These are phyloP conservation scores for Trilocha varians DNA, from an alignment of 2,888 invertebrate genomes.

Conservation along the genomic window DNA sequence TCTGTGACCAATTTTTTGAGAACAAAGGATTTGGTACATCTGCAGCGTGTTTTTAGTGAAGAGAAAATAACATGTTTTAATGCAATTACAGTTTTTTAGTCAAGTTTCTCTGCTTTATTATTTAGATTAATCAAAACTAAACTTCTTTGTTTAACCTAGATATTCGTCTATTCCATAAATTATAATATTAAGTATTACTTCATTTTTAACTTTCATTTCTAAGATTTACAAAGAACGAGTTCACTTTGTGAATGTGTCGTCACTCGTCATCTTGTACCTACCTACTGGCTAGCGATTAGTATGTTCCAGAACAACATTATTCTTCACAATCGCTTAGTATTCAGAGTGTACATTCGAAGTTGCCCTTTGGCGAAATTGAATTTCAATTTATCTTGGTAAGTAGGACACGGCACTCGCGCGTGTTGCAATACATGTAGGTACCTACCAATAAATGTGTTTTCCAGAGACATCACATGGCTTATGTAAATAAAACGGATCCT, in stretches of 20 bases:
- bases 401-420: constrained; percentile 47
- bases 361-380: constrained; percentile 67
- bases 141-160: no score
- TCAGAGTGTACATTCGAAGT: constrained; percentile 35
- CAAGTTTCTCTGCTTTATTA: no score
- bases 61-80: no score
- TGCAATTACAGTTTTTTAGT: no score
- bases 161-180: background rate
- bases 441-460: constrained; percentile 48
- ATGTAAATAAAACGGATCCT: background rate
- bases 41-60: background rate
- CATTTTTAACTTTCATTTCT: background rate
- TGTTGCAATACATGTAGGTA: constrained; percentile 53
- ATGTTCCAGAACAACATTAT: constrained; percentile 10
- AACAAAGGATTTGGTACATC: constrained; percentile 34
- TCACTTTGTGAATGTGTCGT: background rate
- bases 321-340: constrained; percentile 24
- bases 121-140: background rate
- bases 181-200: background rate
- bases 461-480: constrained; percentile 36
- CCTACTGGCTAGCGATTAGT: background rate
- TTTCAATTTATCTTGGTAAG: constrained; percentile 65
- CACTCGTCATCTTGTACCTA: background rate
- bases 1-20: constrained; percentile 42
- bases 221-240: background rate